Base-by-base conservation (phyloP, 2,888 invertebrate genomes). In the Linyphia triangularis region DNA sequence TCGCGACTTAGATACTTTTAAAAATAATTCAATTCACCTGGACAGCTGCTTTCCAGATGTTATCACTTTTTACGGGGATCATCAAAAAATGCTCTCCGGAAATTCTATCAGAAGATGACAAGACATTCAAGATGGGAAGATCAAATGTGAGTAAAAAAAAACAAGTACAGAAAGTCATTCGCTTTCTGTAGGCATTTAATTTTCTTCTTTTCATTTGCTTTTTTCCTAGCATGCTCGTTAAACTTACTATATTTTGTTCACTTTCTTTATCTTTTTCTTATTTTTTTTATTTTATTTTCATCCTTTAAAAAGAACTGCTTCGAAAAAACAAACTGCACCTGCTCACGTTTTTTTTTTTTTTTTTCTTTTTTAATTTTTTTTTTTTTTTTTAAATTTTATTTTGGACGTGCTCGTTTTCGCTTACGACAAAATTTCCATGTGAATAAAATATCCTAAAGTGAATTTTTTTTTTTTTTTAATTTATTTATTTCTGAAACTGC, bases 71-170 rank as follows among this genome's bases (percentile, higher is more conserved):
- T 65, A 67, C 65, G 83, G 65, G 61, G 77, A 40, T 61, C 77
- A 40, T 63, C 78, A 78, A 79, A 84, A 81, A 81, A 30, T 28
- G 22, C 59, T 22, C 63, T 75, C 59, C 63, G 78, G 85, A 86
- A 51, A 37, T 59, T 67, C 81, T 13, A 37, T 22, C 26, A 40
- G 85, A 86, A 86, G 85, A 78, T 30, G 65, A 51, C 63, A 79
- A 57, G 73, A 70, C 7, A 24, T 43, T 70, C n/a, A 75, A 65
- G 65, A 75, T 59, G 22, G 22, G 75, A 72, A 81, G 40, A 59
- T 67, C 37, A 81, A 81, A 88, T 37, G 86, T 88, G 86, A 88
- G 86, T 88, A 88, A 65, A 57, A 79, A 16, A 61, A 84, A 85
- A n/a, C n/a, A 85, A 51, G 28, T 65, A 24, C 86, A 81, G 86